phyloP scores from a whole-genome alignment of 2,888 invertebrate species.

The Notodonta dromedarius region DNA sequence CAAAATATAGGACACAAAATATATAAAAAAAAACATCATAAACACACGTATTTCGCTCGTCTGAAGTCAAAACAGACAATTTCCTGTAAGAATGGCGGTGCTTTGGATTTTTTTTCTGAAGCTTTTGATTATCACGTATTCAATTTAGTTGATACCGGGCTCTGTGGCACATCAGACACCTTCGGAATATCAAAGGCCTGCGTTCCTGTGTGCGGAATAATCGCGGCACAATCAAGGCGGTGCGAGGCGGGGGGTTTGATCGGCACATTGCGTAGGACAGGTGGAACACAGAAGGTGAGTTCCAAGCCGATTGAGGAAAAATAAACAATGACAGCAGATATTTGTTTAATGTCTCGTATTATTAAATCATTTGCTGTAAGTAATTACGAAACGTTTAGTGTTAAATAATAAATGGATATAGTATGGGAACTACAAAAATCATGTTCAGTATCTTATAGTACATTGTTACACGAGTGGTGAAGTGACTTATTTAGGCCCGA shows the following conservation, averaged over 20 bases:
- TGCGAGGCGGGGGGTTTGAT: neutral
- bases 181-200: slow-evolving; percentile 8
- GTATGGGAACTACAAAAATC: no score
- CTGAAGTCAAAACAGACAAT: slow-evolving; percentile 4
- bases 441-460: no score
- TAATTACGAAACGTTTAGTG: no score
- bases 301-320: neutral
- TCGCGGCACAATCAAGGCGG: slow-evolving; percentile 3
- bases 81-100: slow-evolving; percentile 2
- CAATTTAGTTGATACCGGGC: slow-evolving; percentile 8
- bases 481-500: no score
- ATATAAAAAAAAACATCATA: neutral
- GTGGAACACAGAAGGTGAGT: slow-evolving; percentile 13
- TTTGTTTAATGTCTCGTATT: no score
- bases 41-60: slow-evolving; percentile 1
- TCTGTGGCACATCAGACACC: slow-evolving; percentile 8
- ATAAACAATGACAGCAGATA: no score
- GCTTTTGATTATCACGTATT: slow-evolving; percentile 10
- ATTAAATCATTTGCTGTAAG: no score
- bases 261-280: neutral
- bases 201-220: slow-evolving; percentile 2
- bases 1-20: neutral
- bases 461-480: no score
- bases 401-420: no score
- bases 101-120: slow-evolving; percentile 3